A percentile compares a stretch with the other conserved stretches of the same genome.
Evolutionary conservation across 1,140 invertebrate species (phyloP).

Genomic region (Drosophila pruinosa): DNA sequence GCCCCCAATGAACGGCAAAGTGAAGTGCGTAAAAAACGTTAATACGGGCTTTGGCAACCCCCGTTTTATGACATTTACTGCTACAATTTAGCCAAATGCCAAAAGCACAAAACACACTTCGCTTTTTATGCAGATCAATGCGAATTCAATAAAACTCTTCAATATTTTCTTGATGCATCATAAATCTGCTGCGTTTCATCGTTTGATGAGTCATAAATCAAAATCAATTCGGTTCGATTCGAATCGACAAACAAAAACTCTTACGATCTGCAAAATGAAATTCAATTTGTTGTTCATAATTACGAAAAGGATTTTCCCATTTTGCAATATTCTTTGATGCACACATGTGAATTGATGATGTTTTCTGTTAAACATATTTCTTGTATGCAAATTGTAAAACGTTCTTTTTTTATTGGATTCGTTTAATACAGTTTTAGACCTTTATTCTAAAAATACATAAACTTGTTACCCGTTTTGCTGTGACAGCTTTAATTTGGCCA

Average conservation of each 20-base stretch:
- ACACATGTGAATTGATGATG: too few species aligned
- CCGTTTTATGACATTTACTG: conserved; percentile 71
- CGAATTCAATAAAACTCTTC: conserved; percentile 63
- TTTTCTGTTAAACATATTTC: too few species aligned
- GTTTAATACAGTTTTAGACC: not conserved
- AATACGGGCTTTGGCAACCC: conserved; percentile 57
- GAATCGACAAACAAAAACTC: not conserved
- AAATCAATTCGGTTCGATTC: conserved; percentile 16
- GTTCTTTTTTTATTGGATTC: not conserved
- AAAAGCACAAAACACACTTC: conserved; percentile 18
- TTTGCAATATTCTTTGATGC: too few species aligned
- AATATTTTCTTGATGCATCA: conserved; percentile 50
- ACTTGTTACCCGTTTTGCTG: not conserved
- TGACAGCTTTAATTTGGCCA: conserved; percentile 48
- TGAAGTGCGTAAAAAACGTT: conserved; percentile 67
- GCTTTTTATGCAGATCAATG: conserved; percentile 60
- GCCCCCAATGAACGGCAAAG: conserved; percentile 26
- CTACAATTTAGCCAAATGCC: conserved; percentile 59
- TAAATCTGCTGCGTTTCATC: conserved; percentile 56
- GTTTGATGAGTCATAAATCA: conserved; percentile 11
- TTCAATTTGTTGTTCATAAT: not conserved
- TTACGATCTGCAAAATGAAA: not conserved
- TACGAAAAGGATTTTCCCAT: not conserved
- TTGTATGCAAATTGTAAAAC: not conserved
- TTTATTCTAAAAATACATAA: not conserved